Percentiles rank a stretch among this genome's conserved stretches.
Conservation (phyloP, 2,797 vertebrate species). For the Malacoctenus gilli region DNA sequence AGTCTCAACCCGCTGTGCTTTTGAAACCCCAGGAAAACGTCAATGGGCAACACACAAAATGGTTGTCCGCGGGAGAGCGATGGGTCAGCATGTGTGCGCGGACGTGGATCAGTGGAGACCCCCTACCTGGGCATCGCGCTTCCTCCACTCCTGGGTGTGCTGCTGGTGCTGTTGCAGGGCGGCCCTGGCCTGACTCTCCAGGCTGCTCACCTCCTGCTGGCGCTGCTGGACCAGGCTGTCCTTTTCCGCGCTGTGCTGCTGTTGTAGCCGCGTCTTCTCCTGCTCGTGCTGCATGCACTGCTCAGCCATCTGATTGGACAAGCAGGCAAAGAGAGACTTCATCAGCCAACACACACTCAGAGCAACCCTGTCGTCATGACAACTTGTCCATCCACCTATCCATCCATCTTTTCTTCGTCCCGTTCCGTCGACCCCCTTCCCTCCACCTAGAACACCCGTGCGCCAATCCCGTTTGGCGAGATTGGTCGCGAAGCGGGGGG, state of each 20-base stretch:
- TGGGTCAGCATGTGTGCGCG: slow-evolving; percentile 54
- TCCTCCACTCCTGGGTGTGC: slow-evolving; percentile 90
- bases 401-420: slow-evolving; percentile 56
- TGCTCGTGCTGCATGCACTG: slow-evolving; percentile 96
- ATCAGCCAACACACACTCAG: slow-evolving; percentile 85
- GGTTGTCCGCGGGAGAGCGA: slow-evolving; percentile 62
- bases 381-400: slow-evolving; percentile 89
- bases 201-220: slow-evolving; percentile 88
- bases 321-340: slow-evolving; percentile 90
- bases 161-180: slow-evolving; percentile 89
- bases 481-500: slow-evolving; percentile 26
- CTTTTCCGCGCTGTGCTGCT: slow-evolving; percentile 93
- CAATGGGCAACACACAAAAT: slow-evolving; percentile 65
- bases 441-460: slow-evolving; percentile 46
- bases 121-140: slow-evolving; percentile 92
- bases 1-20: slow-evolving; percentile 64
- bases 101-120: slow-evolving; percentile 71
- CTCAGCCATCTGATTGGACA: slow-evolving; percentile 99
- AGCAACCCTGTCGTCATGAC: slow-evolving; percentile 98
- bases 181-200: slow-evolving; percentile 89
- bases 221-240: slow-evolving; percentile 94
- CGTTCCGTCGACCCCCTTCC: slow-evolving; percentile 51
- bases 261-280: slow-evolving; percentile 96
- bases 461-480: slow-evolving; percentile 27
- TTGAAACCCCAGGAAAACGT: slow-evolving; percentile 64